Evolutionary conservation across 2,888 invertebrate species (phyloP), one percentile per base, ranked within the genome.

Genomic region (Watsonalla binaria): DNA sequence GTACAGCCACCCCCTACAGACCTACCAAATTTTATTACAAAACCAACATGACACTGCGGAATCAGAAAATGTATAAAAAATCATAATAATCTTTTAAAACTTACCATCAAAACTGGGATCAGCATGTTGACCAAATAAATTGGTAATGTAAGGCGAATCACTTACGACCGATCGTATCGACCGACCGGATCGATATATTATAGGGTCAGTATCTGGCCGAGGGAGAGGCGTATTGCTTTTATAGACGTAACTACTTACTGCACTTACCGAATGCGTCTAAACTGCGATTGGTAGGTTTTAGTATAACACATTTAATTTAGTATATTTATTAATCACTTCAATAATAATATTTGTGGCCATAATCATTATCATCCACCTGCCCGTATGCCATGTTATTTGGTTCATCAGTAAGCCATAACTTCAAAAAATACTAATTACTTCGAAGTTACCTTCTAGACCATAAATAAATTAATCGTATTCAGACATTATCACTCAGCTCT

Each of bases 71-170:
- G 4, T 24, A 24, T 24, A 24, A 24, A 24, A 24, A 24, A 2
- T 24, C 24, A 24, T 24, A 24, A 24, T 24, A 24, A 24, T 24
- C 24, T 24, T 24, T 24, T 13, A 13, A 6, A 14, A 53, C 76
- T 76, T 63, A 79, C 78, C 77, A 78, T 71, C 70, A 79, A 76
- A 70, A 73, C 62, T 51, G 65, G 65, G 54, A 76, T 55, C 63
- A 60, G 63, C 62, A 54, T 57, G 78, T 74, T 78, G 6, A 57
- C 64, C 47, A 58, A 39, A 58, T 11, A 11, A 42, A 11, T 8
- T 11, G 8, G 42, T 51, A 57, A 55, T 51, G 48, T 55, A 51
- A 51, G 37, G 24, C 24, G 24, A 13, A 8, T 13, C 60, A 56
- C 59, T 51, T 59, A 60, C 58, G 50, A 61, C 60, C 63, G 66